Base-by-base conservation (phyloP, 2,888 invertebrate species). In the Thyatira batis region DNA sequence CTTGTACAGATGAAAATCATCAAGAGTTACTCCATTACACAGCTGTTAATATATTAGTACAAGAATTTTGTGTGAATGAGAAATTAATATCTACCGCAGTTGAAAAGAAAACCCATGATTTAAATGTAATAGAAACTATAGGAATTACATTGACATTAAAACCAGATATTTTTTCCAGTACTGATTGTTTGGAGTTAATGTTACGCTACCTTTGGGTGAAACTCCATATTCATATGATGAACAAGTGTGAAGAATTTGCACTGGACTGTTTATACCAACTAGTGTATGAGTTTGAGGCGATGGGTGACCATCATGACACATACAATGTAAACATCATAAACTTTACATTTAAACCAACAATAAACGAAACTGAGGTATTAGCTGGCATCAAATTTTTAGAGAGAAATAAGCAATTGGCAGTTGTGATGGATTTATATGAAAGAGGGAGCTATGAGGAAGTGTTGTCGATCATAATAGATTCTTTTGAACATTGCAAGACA, bases 371-470 rank as follows among this genome's bases (percentile, higher is more conserved):
- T 61, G 87, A 87, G 76, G 79, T 89, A 43, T 65, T 76, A 39
- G 77, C 78, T 27, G 82, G 84, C 23, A 85, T 92, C 0, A 85
- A 85, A 53, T 87, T 84, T 57, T 79, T 91, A 39, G 92, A 92
- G 63, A 85, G 93, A 60, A 93, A 93, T 72, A 92, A 92, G 62
- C 89, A 89, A 62, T 79, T 96, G 21, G 93, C 94, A 11, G 94
- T 94, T 65, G 94, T 96, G 0, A 93, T 95, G 78, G 92, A 93
- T 53, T 84, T 96, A n/a, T 95, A 94, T 78, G 93, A 94, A 20
- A 90, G 90, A 17, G 93, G 94, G 44, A 92, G 93, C 50, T 96
- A 95, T 76, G 88, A 92, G 20, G 95, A 95, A 69, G 93, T 96
- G 0, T 92, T 95, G 17, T 85, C 91, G 17, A 94, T 96, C 61